phyloP scores from a whole-genome alignment of 2,113 vertebrate species.

The Proteles cristata region DNA sequence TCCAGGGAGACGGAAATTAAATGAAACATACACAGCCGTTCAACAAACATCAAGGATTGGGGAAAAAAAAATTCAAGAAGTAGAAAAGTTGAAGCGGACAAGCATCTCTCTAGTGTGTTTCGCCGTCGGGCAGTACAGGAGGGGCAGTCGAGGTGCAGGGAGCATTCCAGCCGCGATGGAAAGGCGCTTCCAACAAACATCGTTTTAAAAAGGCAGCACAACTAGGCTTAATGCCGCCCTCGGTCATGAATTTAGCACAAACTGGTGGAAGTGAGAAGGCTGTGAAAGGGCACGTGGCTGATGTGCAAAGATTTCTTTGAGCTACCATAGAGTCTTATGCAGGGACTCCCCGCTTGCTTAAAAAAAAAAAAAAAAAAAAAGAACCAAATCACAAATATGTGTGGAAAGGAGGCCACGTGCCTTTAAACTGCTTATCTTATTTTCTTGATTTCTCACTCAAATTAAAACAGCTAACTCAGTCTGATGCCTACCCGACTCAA shows the following conservation, averaged over 20 bases:
- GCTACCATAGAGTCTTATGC: not conserved
- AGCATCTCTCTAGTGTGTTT: not conserved
- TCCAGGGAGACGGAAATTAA: conserved; percentile 55
- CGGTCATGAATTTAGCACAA: not conserved
- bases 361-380: not conserved
- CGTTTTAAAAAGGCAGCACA: not conserved
- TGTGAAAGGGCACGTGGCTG: not conserved
- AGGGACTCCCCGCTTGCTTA: conserved; percentile 25
- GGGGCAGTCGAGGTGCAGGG: not conserved
- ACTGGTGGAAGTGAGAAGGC: not conserved
- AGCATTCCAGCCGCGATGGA: not conserved
- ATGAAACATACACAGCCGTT: conserved; percentile 43
- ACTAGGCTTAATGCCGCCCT: not conserved
- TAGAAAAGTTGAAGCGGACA: conserved; percentile 29
- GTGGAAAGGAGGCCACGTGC: conserved; percentile 23
- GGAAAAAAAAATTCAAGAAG: conserved; percentile 42
- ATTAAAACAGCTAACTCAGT: not conserved
- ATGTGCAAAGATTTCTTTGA: conserved; percentile 34
- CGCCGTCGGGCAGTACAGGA: not conserved
- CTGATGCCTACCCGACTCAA: not conserved
- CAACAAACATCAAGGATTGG: conserved; percentile 29
- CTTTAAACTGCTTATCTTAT: not conserved
- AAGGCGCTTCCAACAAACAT: not conserved
- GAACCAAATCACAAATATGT: not conserved
- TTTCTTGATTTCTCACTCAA: not conserved